phyloP scores from a whole-genome alignment of 2,113 vertebrate species.

The Phylloscopus whistleri region DNA sequence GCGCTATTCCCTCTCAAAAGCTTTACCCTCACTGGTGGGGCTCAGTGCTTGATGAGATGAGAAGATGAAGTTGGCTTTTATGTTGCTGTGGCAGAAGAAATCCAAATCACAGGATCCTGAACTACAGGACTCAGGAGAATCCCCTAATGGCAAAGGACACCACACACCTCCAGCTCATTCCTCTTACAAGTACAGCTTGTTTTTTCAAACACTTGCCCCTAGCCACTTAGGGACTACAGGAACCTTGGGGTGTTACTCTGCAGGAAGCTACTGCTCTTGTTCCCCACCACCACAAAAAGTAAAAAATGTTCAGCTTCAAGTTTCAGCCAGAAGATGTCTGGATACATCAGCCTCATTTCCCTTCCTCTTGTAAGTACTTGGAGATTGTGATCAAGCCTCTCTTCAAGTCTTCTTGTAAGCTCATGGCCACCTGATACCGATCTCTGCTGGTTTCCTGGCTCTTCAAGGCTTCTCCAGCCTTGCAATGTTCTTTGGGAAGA shows the following conservation, averaged over 20 bases:
- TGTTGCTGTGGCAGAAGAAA: background rate
- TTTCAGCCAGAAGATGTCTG: background rate
- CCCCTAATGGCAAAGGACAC: background rate
- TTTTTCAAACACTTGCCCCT: background rate
- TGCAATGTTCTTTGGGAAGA: background rate
- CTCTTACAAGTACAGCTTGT: background rate
- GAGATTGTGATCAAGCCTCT: conserved; percentile 14
- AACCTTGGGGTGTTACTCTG: background rate
- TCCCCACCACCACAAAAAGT: background rate
- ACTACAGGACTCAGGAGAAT: background rate
- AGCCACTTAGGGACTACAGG: accelerated
- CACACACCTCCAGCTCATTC: background rate
- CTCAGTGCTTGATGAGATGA: background rate
- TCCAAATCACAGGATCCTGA: background rate
- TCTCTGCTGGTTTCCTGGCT: conserved; percentile 14
- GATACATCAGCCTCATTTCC: background rate
- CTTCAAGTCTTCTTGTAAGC: background rate
- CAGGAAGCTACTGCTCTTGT: background rate
- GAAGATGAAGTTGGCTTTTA: background rate
- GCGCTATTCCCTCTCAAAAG: background rate
- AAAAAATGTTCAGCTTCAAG: background rate
- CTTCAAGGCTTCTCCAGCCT: background rate
- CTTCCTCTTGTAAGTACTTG: background rate
- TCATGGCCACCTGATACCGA: background rate
- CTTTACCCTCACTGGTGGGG: background rate